Base-by-base conservation (phyloP, 2,113 vertebrate species). In the Litocranius walleri region DNA sequence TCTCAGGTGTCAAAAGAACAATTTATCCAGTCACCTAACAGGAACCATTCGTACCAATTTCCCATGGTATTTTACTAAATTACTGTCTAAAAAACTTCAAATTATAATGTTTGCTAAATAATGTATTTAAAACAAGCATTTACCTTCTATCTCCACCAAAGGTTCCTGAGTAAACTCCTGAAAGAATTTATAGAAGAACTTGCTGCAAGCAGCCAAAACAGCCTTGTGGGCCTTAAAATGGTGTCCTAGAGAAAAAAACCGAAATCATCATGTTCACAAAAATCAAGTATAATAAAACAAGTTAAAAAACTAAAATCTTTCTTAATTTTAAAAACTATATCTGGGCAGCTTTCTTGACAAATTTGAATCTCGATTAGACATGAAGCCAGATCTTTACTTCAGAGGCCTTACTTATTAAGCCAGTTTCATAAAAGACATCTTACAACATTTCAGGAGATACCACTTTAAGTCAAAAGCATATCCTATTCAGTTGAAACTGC, bases 171-270 rank as follows among this genome's bases (percentile, higher is more conserved):
- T 99, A 98, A 99, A 99, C 97, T 99, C 99, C 90, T 99, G 99
- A 97, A 99, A 99, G 99, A 99, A 99, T 97, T 99, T 99, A 98
- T 99, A 98, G 98, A 99, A 99, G 98, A 99, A 99, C 98, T 99
- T 99, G 98, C 99, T 99, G 98, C 99, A 99, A 88, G 99, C 99
- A 97, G 99, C 99, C 98, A 99, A 98, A 96, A 99, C 99, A 87
- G 99, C 99, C 98, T 99, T 99, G 98, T 99, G 99, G 82, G 99
- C 99, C 98, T 99, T 99, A 98, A 99, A 99, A 98, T 99, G 99
- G 95, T 99, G 99, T 97, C 99, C 99, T 99, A 94, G 27, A 95
- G 43, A 78, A 83, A 91, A 36, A 91, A 40, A 48, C 30, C 2
- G 7, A 40, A 52, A 30, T 33, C 19, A 57, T 16, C 13, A 54